A percentile compares a stretch with the other conserved stretches of the same genome.
Conservation (phyloP, 1,140 invertebrate species). For the Ephestia elutella region DNA sequence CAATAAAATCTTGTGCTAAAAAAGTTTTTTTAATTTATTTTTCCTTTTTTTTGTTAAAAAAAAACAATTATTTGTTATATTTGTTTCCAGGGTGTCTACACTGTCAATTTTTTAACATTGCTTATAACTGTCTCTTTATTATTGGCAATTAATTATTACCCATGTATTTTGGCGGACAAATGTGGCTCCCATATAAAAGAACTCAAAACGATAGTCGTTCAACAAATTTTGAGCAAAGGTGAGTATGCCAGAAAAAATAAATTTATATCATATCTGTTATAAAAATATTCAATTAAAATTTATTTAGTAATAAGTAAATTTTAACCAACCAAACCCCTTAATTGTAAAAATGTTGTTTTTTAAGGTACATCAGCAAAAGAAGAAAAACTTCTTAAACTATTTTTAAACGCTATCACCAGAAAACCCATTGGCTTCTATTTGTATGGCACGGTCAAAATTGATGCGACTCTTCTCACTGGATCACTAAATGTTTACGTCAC, state of each 20-base stretch:
- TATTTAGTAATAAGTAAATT: background rate
- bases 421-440: background rate
- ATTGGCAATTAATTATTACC: background rate
- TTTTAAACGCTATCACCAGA: background rate
- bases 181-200: background rate
- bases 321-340: background rate
- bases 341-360: background rate
- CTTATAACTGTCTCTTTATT: background rate
- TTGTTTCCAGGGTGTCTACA: background rate
- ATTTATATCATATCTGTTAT: background rate
- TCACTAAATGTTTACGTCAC: background rate
- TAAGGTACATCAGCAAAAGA: background rate
- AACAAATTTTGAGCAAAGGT: background rate
- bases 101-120: background rate
- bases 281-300: background rate
- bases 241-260: background rate
- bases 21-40: too few relatives aligned
- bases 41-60: background rate
- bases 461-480: background rate
- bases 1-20: too few relatives aligned
- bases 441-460: background rate
- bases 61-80: background rate
- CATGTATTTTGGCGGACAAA: background rate
- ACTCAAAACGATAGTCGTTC: background rate
- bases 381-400: background rate